Evolutionary conservation across 2,113 vertebrate species (phyloP).

Genomic region (Benitochromis conjunctus): DNA sequence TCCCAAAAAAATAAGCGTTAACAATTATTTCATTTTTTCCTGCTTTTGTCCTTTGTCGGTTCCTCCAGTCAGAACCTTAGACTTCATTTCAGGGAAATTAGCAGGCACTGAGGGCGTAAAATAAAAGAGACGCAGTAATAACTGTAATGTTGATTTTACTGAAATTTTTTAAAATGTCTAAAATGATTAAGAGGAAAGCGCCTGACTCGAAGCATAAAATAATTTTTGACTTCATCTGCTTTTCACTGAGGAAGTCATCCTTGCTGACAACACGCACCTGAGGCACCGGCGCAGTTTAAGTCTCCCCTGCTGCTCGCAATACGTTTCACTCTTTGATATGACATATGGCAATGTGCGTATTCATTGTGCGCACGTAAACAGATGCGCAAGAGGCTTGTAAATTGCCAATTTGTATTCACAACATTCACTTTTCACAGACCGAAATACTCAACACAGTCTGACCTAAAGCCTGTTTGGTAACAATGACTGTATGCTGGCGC

Average conservation of each 20-base stretch:
- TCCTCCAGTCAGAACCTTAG: neutral
- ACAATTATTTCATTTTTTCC: neutral
- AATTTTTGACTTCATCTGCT: slow-evolving; percentile 6
- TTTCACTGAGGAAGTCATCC: neutral
- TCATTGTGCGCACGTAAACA: slow-evolving; percentile 11
- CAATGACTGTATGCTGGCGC: neutral
- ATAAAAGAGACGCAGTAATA: neutral
- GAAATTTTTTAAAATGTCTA: neutral
- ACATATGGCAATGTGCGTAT: slow-evolving; percentile 41
- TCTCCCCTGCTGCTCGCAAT: slow-evolving; percentile 27
- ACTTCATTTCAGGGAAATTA: neutral
- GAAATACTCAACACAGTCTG: neutral
- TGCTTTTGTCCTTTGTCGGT: neutral
- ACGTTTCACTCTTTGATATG: neutral
- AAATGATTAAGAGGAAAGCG: neutral
- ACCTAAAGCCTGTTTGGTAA: slow-evolving; percentile 2
- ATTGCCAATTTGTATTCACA: slow-evolving; percentile 23
- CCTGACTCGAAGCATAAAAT: neutral
- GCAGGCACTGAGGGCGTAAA: neutral
- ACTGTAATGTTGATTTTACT: neutral
- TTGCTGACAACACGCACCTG: slow-evolving; percentile 15
- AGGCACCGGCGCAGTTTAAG: neutral
- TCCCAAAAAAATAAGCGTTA: neutral
- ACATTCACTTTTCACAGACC: slow-evolving; percentile 2
- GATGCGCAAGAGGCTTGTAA: neutral